These are phyloP conservation scores for Neodiprion virginianus DNA, from an alignment of 1,140 invertebrate genomes.

Conservation along the genomic window DNA sequence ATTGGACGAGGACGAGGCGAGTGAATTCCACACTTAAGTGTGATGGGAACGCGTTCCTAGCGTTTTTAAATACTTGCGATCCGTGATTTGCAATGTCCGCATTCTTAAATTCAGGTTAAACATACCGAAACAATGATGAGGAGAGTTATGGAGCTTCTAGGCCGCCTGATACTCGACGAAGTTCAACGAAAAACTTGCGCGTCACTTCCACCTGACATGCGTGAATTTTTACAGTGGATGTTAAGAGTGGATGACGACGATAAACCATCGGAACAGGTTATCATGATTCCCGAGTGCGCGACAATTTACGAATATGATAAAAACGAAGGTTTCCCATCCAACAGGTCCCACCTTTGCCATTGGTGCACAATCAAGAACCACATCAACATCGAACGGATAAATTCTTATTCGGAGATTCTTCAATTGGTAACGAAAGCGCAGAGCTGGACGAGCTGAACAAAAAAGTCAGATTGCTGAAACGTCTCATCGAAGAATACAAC, in stretches of 20 bases:
- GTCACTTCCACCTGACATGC: conserved; percentile 33
- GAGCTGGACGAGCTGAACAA: conserved; percentile 29
- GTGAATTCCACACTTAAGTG: neutral
- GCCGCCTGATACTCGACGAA: conserved; percentile 36
- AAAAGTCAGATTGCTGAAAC: conserved; percentile 37
- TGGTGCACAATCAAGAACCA: conserved; percentile 13
- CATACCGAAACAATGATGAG: conserved; percentile 37
- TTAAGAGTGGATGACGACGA: conserved; percentile 20
- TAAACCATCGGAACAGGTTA: conserved; percentile 2
- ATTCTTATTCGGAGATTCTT: conserved; percentile 31
- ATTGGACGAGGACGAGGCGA: conserved; percentile 28
- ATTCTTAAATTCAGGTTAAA: conserved; percentile 30
- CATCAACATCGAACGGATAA: conserved; percentile 19
- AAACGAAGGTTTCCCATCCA: neutral
- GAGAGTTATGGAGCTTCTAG: conserved; percentile 37
- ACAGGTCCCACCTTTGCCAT: no score
- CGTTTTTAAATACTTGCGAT: no score
- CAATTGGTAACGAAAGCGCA: neutral
- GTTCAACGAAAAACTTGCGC: conserved; percentile 40
- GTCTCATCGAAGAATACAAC: conserved; percentile 40
- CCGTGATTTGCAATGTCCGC: neutral
- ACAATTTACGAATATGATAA: neutral
- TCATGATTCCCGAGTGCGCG: neutral
- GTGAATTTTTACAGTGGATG: conserved; percentile 42
- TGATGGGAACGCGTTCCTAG: neutral